Evolutionary conservation across 2,888 invertebrate species (phyloP), one percentile per base, ranked within the genome.

Genomic region (Branchipolynoe longqiensis): DNA sequence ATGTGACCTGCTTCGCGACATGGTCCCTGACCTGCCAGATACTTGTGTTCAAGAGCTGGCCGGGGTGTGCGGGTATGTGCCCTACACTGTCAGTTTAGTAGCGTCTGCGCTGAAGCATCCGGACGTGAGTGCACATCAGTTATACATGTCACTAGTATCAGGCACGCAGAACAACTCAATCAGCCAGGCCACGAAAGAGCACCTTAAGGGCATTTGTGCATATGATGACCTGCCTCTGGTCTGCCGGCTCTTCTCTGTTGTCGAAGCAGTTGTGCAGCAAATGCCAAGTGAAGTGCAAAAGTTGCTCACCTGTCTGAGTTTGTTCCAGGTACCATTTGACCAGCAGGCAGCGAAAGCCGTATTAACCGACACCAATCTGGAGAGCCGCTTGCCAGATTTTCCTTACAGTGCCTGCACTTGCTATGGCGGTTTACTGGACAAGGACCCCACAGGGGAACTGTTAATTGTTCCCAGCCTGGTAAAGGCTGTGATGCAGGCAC

Each of bases 1-100:
- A 14, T 74, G 81, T 38, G 78, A 85, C 28, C 82, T 88, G 14
- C 73, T 87, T 25, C 73, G 78, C 18, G 41, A 82, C 33, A 40
- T 88, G 82, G 74, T 83, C 18, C 87, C 87, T n/a, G 88, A 88
- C 41, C 86, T 88, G 14, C 87, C 87, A 22, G 87, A 87, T 38
- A 85, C 85, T 38, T 88, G 86, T 56, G 59, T 87, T 8, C 25
- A 38, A 12, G 62, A 40, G 33, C 73, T 88, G 74, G 78, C 86
- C 8, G 69, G 33, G 8, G 84, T 85, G n/a, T 85, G 85, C 40
- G 82, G 64, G 38, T 62, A 87, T 62, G 73, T 87, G n/a, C 85
- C 85, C 6, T 82, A 84, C 40, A 78, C 83, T 2, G 73, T 88
- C n/a, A n/a, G 82, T 6, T 62, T 87, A 31, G 82, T 88, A 0